Conservation (phyloP, 2,888 invertebrate species). For the Pristionchus mayeri region DNA sequence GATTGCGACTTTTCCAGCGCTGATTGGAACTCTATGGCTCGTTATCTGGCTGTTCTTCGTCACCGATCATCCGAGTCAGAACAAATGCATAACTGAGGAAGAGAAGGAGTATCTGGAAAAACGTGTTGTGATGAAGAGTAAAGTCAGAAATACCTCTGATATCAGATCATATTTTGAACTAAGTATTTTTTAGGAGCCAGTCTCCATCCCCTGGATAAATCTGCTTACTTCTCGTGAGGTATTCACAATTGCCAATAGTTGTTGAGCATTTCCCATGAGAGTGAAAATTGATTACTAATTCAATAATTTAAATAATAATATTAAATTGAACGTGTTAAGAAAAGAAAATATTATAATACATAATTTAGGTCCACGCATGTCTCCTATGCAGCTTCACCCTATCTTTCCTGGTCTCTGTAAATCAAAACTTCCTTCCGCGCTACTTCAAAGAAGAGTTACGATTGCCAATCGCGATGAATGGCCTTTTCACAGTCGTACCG, state of each 20-base stretch:
- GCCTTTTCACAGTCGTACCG: background rate
- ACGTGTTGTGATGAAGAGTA: background rate
- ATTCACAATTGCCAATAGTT: background rate
- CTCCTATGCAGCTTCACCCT: background rate
- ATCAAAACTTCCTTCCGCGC: background rate
- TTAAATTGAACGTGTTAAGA: no score
- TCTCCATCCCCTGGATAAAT: background rate
- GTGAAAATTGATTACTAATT: no score
- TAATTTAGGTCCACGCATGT: background rate
- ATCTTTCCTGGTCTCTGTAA: background rate
- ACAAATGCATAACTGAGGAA: background rate
- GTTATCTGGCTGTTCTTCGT: background rate
- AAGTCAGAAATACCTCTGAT: background rate
- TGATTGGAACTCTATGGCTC: background rate
- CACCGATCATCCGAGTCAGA: slow-evolving; percentile 6
- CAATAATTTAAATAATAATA: no score
- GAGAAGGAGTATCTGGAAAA: slow-evolving; percentile 4
- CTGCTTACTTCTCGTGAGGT: background rate
- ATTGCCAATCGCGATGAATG: background rate
- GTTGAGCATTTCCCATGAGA: no score
- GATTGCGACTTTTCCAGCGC: background rate
- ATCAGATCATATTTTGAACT: no score
- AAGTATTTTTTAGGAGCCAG: background rate
- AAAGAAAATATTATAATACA: no score
- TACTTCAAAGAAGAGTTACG: slow-evolving; percentile 7